phyloP scores from a whole-genome alignment of 2,113 vertebrate genomes.

The Gorsachius goisagi region DNA sequence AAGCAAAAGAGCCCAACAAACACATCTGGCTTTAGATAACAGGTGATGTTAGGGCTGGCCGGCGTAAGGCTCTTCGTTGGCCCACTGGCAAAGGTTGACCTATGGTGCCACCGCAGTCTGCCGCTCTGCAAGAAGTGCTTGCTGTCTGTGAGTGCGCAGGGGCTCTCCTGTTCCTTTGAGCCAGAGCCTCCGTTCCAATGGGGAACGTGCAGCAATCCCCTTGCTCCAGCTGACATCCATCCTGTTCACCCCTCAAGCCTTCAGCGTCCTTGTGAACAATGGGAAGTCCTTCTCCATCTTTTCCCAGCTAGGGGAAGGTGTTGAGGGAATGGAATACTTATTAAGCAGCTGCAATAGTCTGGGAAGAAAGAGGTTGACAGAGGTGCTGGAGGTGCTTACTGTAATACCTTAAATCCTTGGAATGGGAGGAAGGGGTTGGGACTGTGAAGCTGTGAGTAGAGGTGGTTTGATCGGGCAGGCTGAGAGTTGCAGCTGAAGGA shows the following conservation, averaged over 20 bases:
- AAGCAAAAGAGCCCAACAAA: not conserved
- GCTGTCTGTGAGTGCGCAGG: accelerated
- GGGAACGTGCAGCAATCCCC: not conserved
- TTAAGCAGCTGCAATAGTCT: not conserved
- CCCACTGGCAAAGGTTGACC: not conserved
- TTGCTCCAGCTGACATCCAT: not conserved
- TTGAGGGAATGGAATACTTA: not conserved
- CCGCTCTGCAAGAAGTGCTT: not conserved
- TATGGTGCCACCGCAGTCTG: not conserved
- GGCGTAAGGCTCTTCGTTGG: not conserved
- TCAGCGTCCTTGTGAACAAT: not conserved
- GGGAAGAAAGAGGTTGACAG: not conserved
- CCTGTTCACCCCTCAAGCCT: not conserved
- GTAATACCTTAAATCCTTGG: not conserved
- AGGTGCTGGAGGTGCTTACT: not conserved
- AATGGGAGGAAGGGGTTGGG: not conserved
- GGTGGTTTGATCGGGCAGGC: not conserved
- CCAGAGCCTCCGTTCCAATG: not conserved
- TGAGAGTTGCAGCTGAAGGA: not conserved
- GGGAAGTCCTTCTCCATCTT: not conserved
- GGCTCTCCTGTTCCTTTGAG: not conserved
- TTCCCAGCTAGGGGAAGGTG: not conserved
- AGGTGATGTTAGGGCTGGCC: not conserved
- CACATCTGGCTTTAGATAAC: not conserved
- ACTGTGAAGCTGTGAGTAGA: not conserved